Evolutionary conservation across 2,113 vertebrate genomes (phyloP).

Genomic region (Haemorhous mexicanus): DNA sequence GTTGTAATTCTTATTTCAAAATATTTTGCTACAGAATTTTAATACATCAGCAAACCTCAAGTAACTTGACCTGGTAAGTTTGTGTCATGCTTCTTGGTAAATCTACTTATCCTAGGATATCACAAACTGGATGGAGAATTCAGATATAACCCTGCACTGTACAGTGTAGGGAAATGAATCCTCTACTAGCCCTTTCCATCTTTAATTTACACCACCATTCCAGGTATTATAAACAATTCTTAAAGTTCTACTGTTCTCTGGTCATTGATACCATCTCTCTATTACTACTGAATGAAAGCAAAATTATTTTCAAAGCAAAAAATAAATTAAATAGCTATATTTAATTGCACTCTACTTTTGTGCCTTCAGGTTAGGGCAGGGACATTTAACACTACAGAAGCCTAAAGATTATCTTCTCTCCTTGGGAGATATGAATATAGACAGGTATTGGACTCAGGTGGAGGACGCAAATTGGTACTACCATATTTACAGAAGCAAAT

Average conservation of each 20-base stretch:
- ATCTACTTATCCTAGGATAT: neutral
- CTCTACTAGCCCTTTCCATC: neutral
- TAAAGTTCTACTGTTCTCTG: neutral
- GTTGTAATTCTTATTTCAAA: neutral
- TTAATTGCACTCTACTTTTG: slow-evolving; percentile 28
- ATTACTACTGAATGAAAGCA: neutral
- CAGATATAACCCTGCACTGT: neutral
- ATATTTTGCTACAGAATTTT: neutral
- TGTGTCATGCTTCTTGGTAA: neutral
- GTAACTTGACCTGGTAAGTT: neutral
- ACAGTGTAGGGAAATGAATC: neutral
- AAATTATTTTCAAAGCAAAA: slow-evolving; percentile 18
- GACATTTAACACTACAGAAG: slow-evolving; percentile 17
- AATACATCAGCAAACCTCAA: neutral
- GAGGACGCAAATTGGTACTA: neutral
- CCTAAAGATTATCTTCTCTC: slow-evolving; percentile 54
- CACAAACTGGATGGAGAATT: neutral
- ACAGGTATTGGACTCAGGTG: neutral
- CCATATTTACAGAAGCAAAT: slow-evolving; percentile 37
- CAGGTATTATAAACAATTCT: neutral
- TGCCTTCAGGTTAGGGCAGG: slow-evolving; percentile 10
- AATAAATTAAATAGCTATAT: slow-evolving; percentile 46
- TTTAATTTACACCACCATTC: neutral
- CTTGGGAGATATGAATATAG: slow-evolving; percentile 54
- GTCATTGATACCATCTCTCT: neutral